phyloP scores from a whole-genome alignment of 2,113 vertebrate genomes.

The Alectura lathami region DNA sequence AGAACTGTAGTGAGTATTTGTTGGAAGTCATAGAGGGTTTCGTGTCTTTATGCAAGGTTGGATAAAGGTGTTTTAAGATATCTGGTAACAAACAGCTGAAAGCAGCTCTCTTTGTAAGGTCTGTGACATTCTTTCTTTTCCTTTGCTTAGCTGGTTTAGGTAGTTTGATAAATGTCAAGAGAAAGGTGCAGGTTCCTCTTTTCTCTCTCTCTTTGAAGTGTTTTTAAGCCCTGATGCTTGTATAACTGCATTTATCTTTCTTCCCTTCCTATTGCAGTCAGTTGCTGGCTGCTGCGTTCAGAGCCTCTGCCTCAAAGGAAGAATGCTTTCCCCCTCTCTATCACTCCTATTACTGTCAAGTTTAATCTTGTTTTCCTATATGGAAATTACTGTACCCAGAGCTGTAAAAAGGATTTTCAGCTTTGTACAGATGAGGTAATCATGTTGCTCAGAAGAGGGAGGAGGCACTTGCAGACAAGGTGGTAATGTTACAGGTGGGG shows the following conservation, averaged over 20 bases:
- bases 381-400: conserved; percentile 28
- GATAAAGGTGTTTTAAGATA: background rate
- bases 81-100: background rate
- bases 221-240: background rate
- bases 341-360: conserved; percentile 41
- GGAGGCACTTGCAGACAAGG: background rate
- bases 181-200: background rate
- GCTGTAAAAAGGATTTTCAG: conserved; percentile 33
- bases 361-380: conserved; percentile 54
- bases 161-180: conserved; percentile 39
- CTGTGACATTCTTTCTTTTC: background rate
- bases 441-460: background rate
- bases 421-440: conserved; percentile 19
- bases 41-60: background rate
- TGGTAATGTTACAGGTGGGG: background rate
- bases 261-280: background rate
- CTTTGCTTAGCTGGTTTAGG: background rate
- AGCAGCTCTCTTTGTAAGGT: background rate
- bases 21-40: background rate
- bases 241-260: background rate
- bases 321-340: background rate
- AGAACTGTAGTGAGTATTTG: background rate
- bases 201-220: background rate
- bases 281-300: background rate
- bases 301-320: conserved; percentile 24